phyloP scores from a whole-genome alignment of 2,113 vertebrate species.

The Alligator mississippiensis region DNA sequence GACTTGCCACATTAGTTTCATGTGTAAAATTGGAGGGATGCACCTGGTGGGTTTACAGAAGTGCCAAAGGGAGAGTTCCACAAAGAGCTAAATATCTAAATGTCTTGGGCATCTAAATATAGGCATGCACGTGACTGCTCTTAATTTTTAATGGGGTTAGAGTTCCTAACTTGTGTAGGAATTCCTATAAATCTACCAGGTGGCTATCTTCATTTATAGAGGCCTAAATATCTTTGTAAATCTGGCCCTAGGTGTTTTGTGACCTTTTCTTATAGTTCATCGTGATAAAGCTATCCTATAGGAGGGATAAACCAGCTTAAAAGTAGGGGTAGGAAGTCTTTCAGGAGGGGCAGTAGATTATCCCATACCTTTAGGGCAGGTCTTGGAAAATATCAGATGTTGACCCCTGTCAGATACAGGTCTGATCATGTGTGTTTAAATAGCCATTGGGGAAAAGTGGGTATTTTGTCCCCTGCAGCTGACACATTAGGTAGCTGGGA shows the following conservation, averaged over 20 bases:
- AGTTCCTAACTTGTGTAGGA: background rate
- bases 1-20: background rate
- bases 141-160: background rate
- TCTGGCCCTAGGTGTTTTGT: background rate
- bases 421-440: slow-evolving; percentile 21
- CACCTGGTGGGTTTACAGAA: background rate
- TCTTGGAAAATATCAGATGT: slow-evolving; percentile 7
- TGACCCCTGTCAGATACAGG: background rate
- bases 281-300: background rate
- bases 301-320: background rate
- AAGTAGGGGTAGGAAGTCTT: background rate
- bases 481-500: slow-evolving; percentile 62
- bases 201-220: background rate
- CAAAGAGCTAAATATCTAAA: background rate
- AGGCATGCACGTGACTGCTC: no score
- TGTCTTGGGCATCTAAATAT: background rate
- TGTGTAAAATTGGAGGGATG: background rate
- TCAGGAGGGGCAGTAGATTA: slow-evolving; percentile 9
- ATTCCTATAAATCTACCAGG: background rate
- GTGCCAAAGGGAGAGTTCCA: background rate
- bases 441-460: background rate
- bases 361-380: background rate
- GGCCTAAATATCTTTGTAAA: background rate
- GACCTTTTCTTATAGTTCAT: background rate
- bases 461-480: slow-evolving; percentile 17